phyloP scores from a whole-genome alignment of 2,888 invertebrate genomes.

The Volucella bombylans region DNA sequence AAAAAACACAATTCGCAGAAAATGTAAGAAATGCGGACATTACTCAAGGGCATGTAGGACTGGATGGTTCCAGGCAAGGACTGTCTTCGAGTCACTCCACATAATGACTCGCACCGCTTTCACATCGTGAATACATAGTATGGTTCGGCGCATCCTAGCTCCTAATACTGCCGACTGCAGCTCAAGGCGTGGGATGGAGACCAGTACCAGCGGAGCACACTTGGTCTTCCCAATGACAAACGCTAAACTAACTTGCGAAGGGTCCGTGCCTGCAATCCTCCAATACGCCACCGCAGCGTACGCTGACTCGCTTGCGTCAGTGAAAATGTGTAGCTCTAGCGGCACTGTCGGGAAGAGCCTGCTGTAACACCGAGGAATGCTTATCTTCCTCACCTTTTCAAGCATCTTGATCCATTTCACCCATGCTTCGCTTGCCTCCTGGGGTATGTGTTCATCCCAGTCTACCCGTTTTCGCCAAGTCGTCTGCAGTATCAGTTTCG shows the following conservation, averaged over 20 bases:
- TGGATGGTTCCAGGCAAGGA: constrained; percentile 66
- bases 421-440: constrained; percentile 25
- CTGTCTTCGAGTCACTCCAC: constrained; percentile 67
- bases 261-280: not conserved
- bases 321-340: constrained; percentile 57
- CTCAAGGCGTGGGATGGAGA: too few species aligned
- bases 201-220: too few species aligned
- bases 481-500: constrained; percentile 41
- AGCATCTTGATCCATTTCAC: constrained; percentile 9
- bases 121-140: constrained; percentile 33
- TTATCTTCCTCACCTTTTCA: constrained; percentile 19
- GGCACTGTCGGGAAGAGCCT: not conserved
- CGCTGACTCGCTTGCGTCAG: constrained; percentile 59
- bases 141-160: constrained; percentile 19
- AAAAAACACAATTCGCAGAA: too few species aligned
- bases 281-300: constrained; percentile 58
- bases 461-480: constrained; percentile 48
- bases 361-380: constrained; percentile 46
- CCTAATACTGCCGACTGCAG: constrained; percentile 57
- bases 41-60: too few species aligned
- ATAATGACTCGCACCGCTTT: constrained; percentile 4
- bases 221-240: too few species aligned
- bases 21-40: too few species aligned
- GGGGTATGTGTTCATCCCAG: constrained; percentile 58
- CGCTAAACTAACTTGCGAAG: not conserved